Base-by-base conservation (phyloP, 2,113 vertebrate genomes). In the Dolichallabes microphthalmus region DNA sequence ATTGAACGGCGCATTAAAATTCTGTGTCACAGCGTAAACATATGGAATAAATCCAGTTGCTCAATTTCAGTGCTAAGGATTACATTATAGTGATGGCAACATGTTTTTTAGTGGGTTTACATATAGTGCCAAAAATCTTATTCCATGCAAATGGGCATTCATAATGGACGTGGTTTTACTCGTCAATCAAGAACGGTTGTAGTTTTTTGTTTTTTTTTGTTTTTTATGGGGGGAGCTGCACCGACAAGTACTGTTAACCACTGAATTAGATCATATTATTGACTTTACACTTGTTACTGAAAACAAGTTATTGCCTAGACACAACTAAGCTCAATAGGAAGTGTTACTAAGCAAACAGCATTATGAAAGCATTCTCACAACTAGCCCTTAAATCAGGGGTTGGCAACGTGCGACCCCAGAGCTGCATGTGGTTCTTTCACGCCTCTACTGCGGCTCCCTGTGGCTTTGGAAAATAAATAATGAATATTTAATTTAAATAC, bases 111-210 rank as follows among this genome's bases (percentile, higher is more conserved):
- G 3, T 45, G 27, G 45, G 68, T 32, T 25, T 25, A 10, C 64
- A 30, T 45, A 68, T 32, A 2, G 27, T 85, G 57, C 11, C 39
- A 35, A 25, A 32, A 69, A 25, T 84, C 45, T 22, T 58, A 53
- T 52, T n/a, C 5, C 58, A 78, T 71, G 66, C 39, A 81, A 12
- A 77, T 60, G 8, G 84, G 32, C 58, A 80, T 74, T 58, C 66
- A 84, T 75, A 84, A 87, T 45, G 0, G 45, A 45, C 6, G 45
- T 45, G 45, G 45, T 45, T 0, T 52, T 79, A 19, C 35, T 80
- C 15, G 22, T 73, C 14, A 83, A 71, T 66, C n/a, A 73, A 60
- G 55, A 83, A 69, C 63, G 12, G 50, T 57, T 74, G 30, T 13
- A 45, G 45, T 7, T 45, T 6, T 45, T 45, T 45, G 7, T 45